These are phyloP conservation scores for Cyanoderma ruficeps DNA, from an alignment of 2,113 vertebrate species.

Conservation along the genomic window DNA sequence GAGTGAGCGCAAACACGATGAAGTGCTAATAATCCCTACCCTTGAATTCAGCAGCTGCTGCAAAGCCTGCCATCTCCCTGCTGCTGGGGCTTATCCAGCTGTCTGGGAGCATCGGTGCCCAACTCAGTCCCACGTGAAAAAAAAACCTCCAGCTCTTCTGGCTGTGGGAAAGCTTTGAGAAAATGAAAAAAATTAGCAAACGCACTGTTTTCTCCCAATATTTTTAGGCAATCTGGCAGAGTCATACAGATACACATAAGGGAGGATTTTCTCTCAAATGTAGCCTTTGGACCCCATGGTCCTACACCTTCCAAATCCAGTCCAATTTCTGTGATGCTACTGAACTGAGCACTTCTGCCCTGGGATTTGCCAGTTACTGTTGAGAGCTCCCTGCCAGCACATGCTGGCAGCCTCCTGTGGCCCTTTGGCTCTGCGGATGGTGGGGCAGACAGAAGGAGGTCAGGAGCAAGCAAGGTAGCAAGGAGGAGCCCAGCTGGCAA, in stretches of 20 bases:
- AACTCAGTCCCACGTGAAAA: background rate
- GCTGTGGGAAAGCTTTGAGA: background rate
- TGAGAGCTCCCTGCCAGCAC: background rate
- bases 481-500: background rate
- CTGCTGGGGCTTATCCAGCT: background rate
- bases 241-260: background rate
- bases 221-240: background rate
- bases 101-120: background rate
- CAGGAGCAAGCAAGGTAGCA: background rate
- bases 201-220: background rate
- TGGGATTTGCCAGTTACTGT: background rate
- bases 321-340: background rate
- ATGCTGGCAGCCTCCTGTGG: background rate
- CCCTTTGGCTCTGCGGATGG: background rate
- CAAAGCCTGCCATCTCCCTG: background rate
- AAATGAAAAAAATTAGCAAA: background rate
- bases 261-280: background rate
- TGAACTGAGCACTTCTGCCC: accelerated
- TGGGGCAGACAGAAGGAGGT: background rate
- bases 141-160: background rate
- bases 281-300: background rate
- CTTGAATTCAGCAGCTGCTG: background rate
- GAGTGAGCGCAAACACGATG: background rate
- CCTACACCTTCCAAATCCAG: background rate
- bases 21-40: background rate